A percentile compares a stretch with the other conserved stretches of the same genome.
Evolutionary conservation across 1,140 invertebrate genomes (phyloP).

Genomic region (Capitella teleta): DNA sequence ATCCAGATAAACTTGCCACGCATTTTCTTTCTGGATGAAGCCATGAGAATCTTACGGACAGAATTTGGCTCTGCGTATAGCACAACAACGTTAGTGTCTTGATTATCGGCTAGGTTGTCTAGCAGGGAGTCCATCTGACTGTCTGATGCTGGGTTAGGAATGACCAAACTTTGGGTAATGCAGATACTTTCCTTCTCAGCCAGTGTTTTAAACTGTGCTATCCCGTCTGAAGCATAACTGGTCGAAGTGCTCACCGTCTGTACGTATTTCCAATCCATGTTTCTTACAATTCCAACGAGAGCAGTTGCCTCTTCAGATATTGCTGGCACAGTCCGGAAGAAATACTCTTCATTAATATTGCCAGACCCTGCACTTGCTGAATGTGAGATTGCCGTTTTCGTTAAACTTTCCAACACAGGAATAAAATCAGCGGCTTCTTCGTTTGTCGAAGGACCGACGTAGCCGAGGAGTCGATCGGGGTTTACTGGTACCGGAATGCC

Average conservation of each 20-base stretch:
- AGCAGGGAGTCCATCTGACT: constrained; percentile 4
- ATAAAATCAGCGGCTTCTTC: constrained; percentile 16
- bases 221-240: background rate
- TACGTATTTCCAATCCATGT: constrained; percentile 24
- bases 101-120: background rate
- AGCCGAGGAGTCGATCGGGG: constrained; percentile 16
- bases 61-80: background rate
- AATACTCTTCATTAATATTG: constrained; percentile 18
- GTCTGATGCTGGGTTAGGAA: background rate
- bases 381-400: constrained; percentile 21
- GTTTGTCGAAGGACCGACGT: constrained; percentile 17
- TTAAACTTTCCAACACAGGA: constrained; percentile 17
- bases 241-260: constrained; percentile 23
- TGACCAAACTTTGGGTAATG: background rate
- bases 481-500: constrained; percentile 1
- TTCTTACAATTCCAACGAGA: constrained; percentile 18
- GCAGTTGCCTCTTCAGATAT: constrained; percentile 19
- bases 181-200: background rate
- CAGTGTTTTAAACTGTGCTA: background rate
- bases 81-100: constrained; percentile 5
- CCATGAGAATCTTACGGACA: background rate
- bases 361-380: constrained; percentile 17
- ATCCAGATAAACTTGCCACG: constrained; percentile 52
- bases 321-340: constrained; percentile 24
- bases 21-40: background rate